These are phyloP conservation scores for Harpagifer antarcticus DNA, from an alignment of 2,797 vertebrate species.

Conservation along the genomic window DNA sequence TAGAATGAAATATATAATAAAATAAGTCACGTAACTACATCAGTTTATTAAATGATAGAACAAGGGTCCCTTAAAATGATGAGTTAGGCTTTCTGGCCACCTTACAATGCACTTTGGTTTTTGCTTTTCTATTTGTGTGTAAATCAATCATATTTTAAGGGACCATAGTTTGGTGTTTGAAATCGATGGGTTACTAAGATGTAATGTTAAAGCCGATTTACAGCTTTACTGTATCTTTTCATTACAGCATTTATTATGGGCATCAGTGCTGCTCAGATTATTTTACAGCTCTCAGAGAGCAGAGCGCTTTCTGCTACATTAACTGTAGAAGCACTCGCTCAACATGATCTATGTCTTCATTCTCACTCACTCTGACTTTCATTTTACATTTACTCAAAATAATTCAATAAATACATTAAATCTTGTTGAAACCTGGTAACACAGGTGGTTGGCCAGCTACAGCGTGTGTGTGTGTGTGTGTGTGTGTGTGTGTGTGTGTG, in stretches of 20 bases:
- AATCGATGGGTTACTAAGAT: neutral
- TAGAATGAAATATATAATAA: too few species aligned
- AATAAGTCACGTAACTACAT: too few species aligned
- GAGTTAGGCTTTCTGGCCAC: neutral
- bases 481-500: conserved; percentile 10
- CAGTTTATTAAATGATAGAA: too few species aligned
- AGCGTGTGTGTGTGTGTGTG: neutral
- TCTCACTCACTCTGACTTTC: too few species aligned
- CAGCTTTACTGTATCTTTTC: neutral
- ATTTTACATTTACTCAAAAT: neutral
- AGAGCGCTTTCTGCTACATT: neutral
- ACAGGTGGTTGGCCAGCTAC: conserved; percentile 15
- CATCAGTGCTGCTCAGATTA: neutral
- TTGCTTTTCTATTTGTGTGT: neutral
- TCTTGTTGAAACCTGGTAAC: conserved; percentile 2
- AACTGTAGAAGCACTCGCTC: too few species aligned
- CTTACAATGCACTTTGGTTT: neutral
- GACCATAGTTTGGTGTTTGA: neutral
- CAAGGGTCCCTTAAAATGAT: neutral
- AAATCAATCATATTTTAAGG: neutral
- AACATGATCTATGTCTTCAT: too few species aligned
- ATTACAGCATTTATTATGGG: neutral
- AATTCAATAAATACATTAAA: neutral
- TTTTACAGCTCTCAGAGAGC: neutral
- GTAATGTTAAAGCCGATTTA: neutral